Evolutionary conservation across 2,113 vertebrate species (phyloP).

Genomic region (Pleuronectes platessa): DNA sequence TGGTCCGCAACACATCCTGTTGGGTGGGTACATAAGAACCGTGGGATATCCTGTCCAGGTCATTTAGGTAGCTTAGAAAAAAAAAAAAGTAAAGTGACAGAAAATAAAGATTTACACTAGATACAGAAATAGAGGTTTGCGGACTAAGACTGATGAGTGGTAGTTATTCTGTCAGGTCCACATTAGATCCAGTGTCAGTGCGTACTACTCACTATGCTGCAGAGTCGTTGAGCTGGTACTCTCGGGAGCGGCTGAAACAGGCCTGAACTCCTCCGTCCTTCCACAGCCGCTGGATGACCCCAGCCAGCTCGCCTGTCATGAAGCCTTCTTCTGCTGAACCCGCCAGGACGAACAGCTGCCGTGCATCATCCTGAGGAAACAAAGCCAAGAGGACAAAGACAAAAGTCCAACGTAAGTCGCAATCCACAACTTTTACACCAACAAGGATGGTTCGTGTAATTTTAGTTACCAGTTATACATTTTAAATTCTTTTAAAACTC

Average conservation of each 20-base stretch:
- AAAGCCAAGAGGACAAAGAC: not conserved
- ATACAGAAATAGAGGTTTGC: not conserved
- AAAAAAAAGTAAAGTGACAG: not conserved
- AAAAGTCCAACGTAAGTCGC: not conserved
- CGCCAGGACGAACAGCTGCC: conserved; percentile 94
- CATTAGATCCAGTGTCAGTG: not conserved
- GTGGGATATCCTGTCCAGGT: conserved; percentile 96
- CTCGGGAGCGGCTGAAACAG: conserved; percentile 95
- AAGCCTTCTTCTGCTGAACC: conserved; percentile 95
- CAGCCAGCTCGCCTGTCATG: conserved; percentile 95
- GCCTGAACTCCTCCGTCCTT: conserved; percentile 94
- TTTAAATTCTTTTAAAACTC: not conserved
- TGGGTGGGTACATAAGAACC: conserved; percentile 94
- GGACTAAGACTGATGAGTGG: not conserved
- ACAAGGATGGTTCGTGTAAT: not conserved
- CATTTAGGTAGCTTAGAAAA: conserved; percentile 92
- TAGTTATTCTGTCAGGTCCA: not conserved
- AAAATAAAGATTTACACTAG: not conserved
- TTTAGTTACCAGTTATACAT: not conserved
- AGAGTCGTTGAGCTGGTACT: conserved; percentile 99
- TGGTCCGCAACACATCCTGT: conserved; percentile 96
- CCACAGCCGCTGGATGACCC: conserved; percentile 96
- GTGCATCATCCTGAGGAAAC: conserved; percentile 91
- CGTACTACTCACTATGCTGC: conserved; percentile 94
- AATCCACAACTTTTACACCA: not conserved